Percentiles rank a stretch among this genome's conserved stretches.
Evolutionary conservation across 2,888 invertebrate species (phyloP).

Genomic region (Eulithis prunata): DNA sequence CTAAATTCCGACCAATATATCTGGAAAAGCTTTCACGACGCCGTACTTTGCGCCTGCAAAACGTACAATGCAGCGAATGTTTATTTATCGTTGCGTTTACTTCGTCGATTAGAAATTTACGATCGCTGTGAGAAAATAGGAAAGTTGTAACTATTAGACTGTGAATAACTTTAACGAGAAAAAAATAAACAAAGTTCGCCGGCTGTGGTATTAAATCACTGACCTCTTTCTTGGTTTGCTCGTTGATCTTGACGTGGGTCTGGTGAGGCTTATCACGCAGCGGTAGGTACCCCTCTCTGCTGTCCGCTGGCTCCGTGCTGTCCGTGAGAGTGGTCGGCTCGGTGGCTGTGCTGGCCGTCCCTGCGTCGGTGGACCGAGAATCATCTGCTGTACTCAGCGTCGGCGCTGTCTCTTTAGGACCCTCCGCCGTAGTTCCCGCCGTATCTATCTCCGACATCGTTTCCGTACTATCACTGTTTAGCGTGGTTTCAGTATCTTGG

Average conservation of each 20-base stretch:
- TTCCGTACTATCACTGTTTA: constrained; percentile 80
- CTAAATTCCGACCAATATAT: constrained; percentile 39
- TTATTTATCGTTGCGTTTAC: constrained; percentile 55
- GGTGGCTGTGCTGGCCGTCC: constrained; percentile 66
- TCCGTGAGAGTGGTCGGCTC: constrained; percentile 69
- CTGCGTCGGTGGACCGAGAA: constrained; percentile 65
- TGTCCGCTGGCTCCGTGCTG: constrained; percentile 75
- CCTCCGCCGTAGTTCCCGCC: constrained; percentile 65
- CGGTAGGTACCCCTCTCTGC: constrained; percentile 79
- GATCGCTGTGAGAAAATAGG: constrained; percentile 62
- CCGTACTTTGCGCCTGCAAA: constrained; percentile 49
- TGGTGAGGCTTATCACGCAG: constrained; percentile 79
- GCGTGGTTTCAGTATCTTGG: constrained; percentile 77
- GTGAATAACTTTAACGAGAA: constrained; percentile 68
- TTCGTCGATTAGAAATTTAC: constrained; percentile 57
- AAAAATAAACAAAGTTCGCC: constrained; percentile 55
- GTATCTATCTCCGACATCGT: constrained; percentile 72
- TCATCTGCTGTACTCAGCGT: constrained; percentile 69
- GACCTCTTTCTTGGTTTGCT: constrained; percentile 83
- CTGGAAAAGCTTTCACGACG: constrained; percentile 49
- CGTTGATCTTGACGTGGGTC: constrained; percentile 81
- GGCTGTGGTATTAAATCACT: constrained; percentile 69
- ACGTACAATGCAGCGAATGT: constrained; percentile 46
- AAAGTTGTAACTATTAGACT: constrained; percentile 73
- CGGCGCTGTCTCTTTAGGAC: constrained; percentile 62